A percentile compares a stretch with the other conserved stretches of the same genome.
phyloP scores from a whole-genome alignment of 2,797 vertebrate genomes.

The Tapirus indicus region DNA sequence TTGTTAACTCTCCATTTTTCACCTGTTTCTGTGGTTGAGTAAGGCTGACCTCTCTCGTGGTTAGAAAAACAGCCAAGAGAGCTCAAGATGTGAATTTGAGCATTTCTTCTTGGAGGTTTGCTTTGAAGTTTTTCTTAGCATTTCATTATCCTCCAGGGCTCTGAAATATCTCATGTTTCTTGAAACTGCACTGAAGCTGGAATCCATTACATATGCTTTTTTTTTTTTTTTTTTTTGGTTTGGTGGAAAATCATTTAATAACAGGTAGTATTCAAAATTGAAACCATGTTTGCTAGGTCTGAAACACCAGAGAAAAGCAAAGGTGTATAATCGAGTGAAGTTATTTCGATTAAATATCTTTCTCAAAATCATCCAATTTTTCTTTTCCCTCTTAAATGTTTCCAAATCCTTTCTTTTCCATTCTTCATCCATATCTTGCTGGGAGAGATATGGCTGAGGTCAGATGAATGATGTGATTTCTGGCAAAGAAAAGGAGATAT shows the following conservation, averaged over 20 bases:
- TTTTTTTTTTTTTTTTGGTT: background rate
- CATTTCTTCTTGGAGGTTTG: constrained; percentile 73
- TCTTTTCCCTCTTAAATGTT: constrained; percentile 8
- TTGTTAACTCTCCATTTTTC: constrained; percentile 66
- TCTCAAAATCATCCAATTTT: constrained; percentile 17
- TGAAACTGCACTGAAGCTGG: constrained; percentile 83
- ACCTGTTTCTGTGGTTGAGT: constrained; percentile 81
- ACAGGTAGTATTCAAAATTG: constrained; percentile 71
- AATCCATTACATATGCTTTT: constrained; percentile 80
- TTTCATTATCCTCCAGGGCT: constrained; percentile 84
- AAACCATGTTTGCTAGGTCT: constrained; percentile 72
- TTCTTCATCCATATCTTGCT: background rate
- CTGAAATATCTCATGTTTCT: constrained; percentile 84
- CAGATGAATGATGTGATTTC: constrained; percentile 56
- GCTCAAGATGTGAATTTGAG: constrained; percentile 77
- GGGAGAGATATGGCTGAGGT: background rate
- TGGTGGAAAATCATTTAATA: constrained; percentile 73
- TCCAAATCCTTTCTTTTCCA: constrained; percentile 11
- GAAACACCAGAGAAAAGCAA: constrained; percentile 62
- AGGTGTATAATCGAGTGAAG: constrained; percentile 39
- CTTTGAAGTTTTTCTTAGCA: constrained; percentile 86
- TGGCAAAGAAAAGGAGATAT: constrained; percentile 29
- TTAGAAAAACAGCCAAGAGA: constrained; percentile 80
- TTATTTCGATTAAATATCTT: background rate
- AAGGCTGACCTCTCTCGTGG: constrained; percentile 56